Evolutionary conservation across 2,797 vertebrate genomes (phyloP), one percentile per base, ranked within the genome.

Genomic region (Odontamblyopus rebecca): DNA sequence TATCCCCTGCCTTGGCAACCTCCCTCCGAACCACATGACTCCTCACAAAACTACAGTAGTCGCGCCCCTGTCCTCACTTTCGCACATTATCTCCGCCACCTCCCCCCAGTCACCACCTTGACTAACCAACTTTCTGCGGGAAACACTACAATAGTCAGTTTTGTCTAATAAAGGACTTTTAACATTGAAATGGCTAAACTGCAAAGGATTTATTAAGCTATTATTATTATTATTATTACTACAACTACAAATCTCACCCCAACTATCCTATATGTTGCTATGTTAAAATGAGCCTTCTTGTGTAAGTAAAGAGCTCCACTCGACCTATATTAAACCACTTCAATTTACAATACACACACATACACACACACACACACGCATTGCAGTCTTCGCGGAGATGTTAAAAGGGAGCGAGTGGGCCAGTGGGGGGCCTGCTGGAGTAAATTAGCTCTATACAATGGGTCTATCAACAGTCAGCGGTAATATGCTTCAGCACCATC

Each of bases 371-470:
- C 32, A n/a, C 3, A 32, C 30, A 27, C n/a, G 23, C 23, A 23
- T 23, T 23, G 64, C 65, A 8, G 4, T 61, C 70, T 70, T 63
- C 61, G 56, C 66, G 53, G 68, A 76, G 74, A 76, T 72, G 73
- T 80, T 89, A 77, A 91, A 87, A 75, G 73, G 60, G 79, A 53
- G 53, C 51, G 83, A 72, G 23, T 0, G 23, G 74, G 77, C 89
- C 70, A 67, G 44, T 4, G 88, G 88, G 86, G 88, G 85, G 18
- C 67, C 82, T 73, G 82, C 59, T 89, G 64, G 56, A 76, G 79
- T 77, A 86, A 89, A 92, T 91, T 91, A 87, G 75, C 86, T 78
- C 78, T 62, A 80, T 78, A 63, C 50, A 30, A 50, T 18, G 86
- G 84, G 82, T 82, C 81, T 88, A 91, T 87, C 87, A 88, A 74